phyloP scores from a whole-genome alignment of 2,113 vertebrate species.

The Puffinus mauretanicus region DNA sequence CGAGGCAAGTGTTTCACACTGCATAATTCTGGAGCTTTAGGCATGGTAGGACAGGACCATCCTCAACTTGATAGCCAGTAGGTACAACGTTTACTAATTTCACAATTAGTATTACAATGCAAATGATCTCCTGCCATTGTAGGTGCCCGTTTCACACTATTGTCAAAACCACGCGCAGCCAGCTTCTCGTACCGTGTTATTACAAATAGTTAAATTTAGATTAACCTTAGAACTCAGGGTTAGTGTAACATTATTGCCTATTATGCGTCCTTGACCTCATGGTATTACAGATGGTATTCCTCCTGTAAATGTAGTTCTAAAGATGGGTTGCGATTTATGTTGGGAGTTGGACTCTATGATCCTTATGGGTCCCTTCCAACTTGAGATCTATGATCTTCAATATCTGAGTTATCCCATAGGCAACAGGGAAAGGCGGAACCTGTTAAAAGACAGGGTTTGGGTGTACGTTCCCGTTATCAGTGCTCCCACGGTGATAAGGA shows the following conservation, averaged over 20 bases:
- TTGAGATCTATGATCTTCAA: not conserved
- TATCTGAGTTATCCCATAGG: not conserved
- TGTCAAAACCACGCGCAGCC: not conserved
- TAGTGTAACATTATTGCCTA: too few relatives aligned
- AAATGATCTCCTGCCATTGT: not conserved
- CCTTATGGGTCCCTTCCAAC: not conserved
- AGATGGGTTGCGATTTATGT: not conserved
- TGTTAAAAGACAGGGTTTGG: not conserved
- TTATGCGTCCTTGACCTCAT: not conserved
- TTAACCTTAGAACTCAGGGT: not conserved
- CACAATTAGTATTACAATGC: not conserved
- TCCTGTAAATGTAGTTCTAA: not conserved
- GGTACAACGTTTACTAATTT: not conserved
- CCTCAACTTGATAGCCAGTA: not conserved
- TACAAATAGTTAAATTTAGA: not conserved
- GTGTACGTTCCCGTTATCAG: not conserved
- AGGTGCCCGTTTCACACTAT: not conserved
- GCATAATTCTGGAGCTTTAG: not conserved
- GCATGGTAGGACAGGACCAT: not conserved
- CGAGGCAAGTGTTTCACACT: not conserved
- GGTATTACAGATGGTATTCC: not conserved
- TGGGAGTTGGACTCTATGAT: not conserved
- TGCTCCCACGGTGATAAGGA: not conserved
- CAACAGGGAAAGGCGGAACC: not conserved
- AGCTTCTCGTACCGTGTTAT: not conserved